A percentile compares a stretch with the other conserved stretches of the same genome.
Evolutionary conservation across 2,797 vertebrate genomes (phyloP).

Genomic region (Hozukius guyotensis): DNA sequence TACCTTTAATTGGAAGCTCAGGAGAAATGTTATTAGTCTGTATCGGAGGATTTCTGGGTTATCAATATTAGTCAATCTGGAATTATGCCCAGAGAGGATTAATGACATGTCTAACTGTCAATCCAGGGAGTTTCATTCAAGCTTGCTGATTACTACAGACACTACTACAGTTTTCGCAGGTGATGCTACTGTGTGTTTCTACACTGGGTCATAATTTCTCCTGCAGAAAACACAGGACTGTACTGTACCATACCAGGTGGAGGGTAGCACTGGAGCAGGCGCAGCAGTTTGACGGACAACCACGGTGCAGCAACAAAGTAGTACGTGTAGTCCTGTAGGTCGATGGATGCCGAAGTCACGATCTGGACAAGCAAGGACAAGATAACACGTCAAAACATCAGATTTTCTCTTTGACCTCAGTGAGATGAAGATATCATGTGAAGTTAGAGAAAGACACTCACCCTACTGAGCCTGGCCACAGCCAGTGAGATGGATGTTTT

Average conservation of each 20-base stretch:
- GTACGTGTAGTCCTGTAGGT: constrained; percentile 98
- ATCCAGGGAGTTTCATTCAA: too few relatives aligned
- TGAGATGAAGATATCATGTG: fast-evolving
- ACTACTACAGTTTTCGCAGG: neutral
- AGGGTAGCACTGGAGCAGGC: constrained; percentile 95
- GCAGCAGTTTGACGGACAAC: constrained; percentile 94
- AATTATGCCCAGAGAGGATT: fast-evolving
- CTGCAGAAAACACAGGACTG: neutral
- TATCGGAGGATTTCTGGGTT: too few relatives aligned
- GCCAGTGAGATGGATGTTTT: constrained; percentile 94
- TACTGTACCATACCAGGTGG: constrained; percentile 81
- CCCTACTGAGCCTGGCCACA: constrained; percentile 93
- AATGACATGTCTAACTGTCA: neutral
- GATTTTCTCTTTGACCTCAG: neutral
- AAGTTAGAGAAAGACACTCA: constrained; percentile 54
- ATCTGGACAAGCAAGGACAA: constrained; percentile 80
- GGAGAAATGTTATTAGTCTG: too few relatives aligned
- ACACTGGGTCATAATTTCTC: neutral
- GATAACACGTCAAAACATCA: neutral
- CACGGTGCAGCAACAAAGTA: constrained; percentile 98
- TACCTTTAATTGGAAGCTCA: too few relatives aligned
- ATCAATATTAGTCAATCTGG: too few relatives aligned
- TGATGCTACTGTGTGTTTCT: neutral
- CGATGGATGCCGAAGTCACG: constrained; percentile 93
- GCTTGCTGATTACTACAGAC: too few relatives aligned